These are phyloP conservation scores for Syngnathus floridae DNA, from an alignment of 2,113 vertebrate species.

Conservation along the genomic window DNA sequence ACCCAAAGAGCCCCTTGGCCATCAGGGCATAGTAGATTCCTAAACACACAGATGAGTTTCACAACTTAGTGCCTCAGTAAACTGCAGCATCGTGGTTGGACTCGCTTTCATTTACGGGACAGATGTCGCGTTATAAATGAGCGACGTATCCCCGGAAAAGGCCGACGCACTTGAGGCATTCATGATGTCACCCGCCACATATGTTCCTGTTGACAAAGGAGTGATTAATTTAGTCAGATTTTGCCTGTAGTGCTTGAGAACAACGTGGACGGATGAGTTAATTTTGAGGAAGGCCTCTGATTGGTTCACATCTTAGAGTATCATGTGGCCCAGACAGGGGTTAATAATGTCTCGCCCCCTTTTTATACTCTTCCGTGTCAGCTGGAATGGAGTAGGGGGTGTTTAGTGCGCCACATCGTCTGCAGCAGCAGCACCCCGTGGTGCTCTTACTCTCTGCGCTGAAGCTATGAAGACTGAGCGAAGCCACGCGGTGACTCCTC, in stretches of 20 bases:
- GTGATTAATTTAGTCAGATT: neutral
- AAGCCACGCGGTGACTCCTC: conserved; percentile 26
- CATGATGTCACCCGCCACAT: neutral
- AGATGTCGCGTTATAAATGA: too few species aligned
- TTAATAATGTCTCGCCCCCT: conserved; percentile 43
- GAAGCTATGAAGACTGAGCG: conserved; percentile 49
- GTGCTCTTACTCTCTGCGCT: neutral
- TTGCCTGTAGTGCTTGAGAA: neutral
- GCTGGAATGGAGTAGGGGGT: conserved; percentile 27
- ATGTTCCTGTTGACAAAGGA: neutral
- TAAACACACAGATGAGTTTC: neutral
- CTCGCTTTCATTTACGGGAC: neutral
- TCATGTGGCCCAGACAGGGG: conserved; percentile 31
- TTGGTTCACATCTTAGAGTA: conserved; percentile 8
- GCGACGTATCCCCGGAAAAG: neutral
- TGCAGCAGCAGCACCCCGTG: neutral
- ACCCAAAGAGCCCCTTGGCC: neutral
- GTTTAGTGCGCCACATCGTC: neutral
- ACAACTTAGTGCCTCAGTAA: too few species aligned
- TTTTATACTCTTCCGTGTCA: conserved; percentile 36
- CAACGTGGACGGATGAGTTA: neutral
- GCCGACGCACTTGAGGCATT: neutral
- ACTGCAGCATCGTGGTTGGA: neutral
- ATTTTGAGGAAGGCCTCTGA: neutral
- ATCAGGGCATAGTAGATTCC: neutral